phyloP scores from a whole-genome alignment of 2,797 vertebrate genomes.

The Melanitta fusca region DNA sequence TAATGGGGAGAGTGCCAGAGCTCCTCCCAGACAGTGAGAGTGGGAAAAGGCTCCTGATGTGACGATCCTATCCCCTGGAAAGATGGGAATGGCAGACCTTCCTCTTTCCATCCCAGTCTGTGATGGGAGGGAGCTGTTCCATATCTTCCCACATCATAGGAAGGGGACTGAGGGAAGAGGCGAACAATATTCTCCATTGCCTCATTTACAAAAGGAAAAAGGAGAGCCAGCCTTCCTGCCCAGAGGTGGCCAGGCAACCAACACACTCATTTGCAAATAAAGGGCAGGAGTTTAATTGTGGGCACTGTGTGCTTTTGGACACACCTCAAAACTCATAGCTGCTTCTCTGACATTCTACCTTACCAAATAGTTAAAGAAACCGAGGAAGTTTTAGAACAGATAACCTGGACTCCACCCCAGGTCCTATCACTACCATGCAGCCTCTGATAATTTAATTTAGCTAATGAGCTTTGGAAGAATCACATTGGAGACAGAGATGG shows the following conservation, averaged over 20 bases:
- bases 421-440: accelerated
- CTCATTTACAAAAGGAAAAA: neutral
- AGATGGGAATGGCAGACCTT: neutral
- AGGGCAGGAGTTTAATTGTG: neutral
- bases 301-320: neutral
- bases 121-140: neutral
- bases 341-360: neutral
- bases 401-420: neutral
- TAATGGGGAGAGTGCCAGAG: neutral
- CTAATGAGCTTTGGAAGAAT: neutral
- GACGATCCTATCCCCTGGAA: neutral
- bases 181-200: neutral
- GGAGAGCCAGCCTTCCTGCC: neutral
- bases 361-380: neutral
- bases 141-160: neutral
- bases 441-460: neutral
- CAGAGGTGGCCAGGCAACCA: neutral
- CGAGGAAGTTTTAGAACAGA: neutral
- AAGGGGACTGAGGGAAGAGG: accelerated
- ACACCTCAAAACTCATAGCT: neutral
- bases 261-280: neutral
- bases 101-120: neutral
- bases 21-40: neutral
- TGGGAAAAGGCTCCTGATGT: neutral
- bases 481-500: neutral